Evolutionary conservation across 1,140 invertebrate genomes (phyloP), one percentile per base, ranked within the genome.

Genomic region (Drosophila burlai): DNA sequence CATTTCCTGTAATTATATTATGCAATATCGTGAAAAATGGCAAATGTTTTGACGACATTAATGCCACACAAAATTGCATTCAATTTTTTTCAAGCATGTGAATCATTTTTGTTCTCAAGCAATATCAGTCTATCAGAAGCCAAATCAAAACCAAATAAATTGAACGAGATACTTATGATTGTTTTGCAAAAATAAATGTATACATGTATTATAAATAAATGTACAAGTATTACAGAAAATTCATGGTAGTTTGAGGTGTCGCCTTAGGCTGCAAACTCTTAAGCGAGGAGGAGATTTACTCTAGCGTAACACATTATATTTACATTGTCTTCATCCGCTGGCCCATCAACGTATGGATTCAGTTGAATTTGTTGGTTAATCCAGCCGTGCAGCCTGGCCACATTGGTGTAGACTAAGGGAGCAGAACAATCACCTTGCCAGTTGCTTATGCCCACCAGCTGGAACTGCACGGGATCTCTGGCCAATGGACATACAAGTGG

Each of bases 51-150:
- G 63, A 62, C 73, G 47, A 55, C 11, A 16, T 34, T 29, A 78
- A 62, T 55, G 54, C 77, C 62, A 38, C 31, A 46, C 55, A 43
- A 40, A 64, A 61, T 43, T 69, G 13, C 52, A 59, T 77, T 58
- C 60, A 49, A 76, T 58, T 59, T 26, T 4, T 24, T 40, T 55
- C 21, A 26, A 40, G 49, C 36, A 43, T 36, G 50, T 69, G 80
- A 86, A 80, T 86, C 76, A 83, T 60, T 60, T 45, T 31, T 10
- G 49, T 21, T 7, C 8, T 15, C 1, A 21, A 21, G 21, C 21
- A 21, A 21, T 21, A 2, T 21, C 21, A 21, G 21, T 21, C 21
- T 21, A 21, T 21, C 21, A 21, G 21, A 21, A 21, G 2, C 21
- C 21, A 21, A 21, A 21, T 21, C 21, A 21, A 21, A 1, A 21